A percentile compares a stretch with the other conserved stretches of the same genome.
Evolutionary conservation across 2,797 vertebrate species (phyloP).

Genomic region (Tachyglossus aculeatus): DNA sequence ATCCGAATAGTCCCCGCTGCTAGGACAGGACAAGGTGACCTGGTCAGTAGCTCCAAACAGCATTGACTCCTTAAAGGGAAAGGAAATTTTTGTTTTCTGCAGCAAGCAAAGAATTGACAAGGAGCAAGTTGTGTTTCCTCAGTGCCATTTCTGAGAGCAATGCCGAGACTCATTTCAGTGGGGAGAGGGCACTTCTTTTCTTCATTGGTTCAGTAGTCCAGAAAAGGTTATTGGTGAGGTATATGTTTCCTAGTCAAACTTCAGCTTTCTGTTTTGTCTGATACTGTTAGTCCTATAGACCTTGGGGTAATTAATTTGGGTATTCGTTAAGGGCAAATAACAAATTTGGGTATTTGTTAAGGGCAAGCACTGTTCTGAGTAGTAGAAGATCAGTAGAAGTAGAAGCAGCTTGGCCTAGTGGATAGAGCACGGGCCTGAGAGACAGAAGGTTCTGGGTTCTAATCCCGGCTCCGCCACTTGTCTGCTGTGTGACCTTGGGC

Average conservation of each 20-base stretch:
- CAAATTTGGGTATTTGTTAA: no score
- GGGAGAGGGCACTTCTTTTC: constrained; percentile 43
- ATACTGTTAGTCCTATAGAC: constrained; percentile 39
- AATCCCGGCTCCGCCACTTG: no score
- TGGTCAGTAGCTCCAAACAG: background rate
- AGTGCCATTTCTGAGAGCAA: constrained; percentile 44
- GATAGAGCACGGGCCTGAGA: no score
- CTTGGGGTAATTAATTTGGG: no score
- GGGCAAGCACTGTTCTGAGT: no score
- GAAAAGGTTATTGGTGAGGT: constrained; percentile 53
- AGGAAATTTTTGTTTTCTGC: background rate
- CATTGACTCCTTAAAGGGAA: background rate
- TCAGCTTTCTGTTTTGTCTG: constrained; percentile 57
- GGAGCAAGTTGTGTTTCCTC: constrained; percentile 42
- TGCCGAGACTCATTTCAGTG: constrained; percentile 56
- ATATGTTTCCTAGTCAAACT: constrained; percentile 43
- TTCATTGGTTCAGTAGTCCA: constrained; percentile 47
- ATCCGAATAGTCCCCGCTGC: constrained; percentile 32
- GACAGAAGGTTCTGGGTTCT: no score
- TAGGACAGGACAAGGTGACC: constrained; percentile 59
- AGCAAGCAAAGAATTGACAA: background rate
- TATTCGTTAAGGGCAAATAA: no score
- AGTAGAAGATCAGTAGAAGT: no score
- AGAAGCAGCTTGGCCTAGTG: no score
- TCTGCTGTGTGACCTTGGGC: no score